A percentile compares a stretch with the other conserved stretches of the same genome.
phyloP scores from a whole-genome alignment of 2,888 invertebrate species.

The Chymomyza caudatula region DNA sequence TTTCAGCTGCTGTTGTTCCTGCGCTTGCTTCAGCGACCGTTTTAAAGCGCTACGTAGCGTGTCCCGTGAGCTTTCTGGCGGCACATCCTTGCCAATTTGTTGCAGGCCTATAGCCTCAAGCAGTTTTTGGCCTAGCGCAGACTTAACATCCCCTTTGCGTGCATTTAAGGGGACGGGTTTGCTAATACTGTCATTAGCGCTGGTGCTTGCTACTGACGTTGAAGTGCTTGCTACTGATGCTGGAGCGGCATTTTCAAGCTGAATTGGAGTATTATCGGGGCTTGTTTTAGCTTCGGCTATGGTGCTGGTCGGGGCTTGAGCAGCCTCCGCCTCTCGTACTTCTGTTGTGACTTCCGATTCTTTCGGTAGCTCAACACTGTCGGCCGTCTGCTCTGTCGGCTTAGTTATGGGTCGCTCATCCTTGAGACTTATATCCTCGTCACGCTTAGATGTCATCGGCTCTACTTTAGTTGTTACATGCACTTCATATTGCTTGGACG shows the following conservation, averaged over 20 bases:
- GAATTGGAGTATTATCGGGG: background rate
- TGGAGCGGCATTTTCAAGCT: background rate
- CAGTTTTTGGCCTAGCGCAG: constrained; percentile 69
- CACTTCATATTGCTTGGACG: constrained; percentile 28
- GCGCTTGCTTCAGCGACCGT: constrained; percentile 69
- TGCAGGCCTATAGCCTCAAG: constrained; percentile 72
- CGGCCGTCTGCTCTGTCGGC: background rate
- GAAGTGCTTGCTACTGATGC: background rate
- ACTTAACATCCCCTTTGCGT: constrained; percentile 52
- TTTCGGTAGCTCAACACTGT: background rate
- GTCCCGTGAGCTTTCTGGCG: constrained; percentile 53
- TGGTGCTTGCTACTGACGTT: background rate
- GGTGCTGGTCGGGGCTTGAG: constrained; percentile 47
- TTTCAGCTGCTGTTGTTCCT: constrained; percentile 67
- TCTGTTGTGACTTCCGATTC: background rate
- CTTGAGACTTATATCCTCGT: background rate
- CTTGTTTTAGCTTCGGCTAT: constrained; percentile 23
- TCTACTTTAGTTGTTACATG: constrained; percentile 10
- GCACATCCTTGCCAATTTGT: constrained; percentile 41
- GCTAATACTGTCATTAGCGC: background rate
- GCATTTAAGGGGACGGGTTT: background rate
- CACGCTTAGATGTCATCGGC: background rate
- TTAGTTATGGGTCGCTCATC: background rate
- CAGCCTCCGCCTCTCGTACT: background rate
- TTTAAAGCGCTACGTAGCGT: constrained; percentile 67